Percentiles rank a stretch among this genome's conserved stretches.
phyloP scores from a whole-genome alignment of 2,888 invertebrate species.

The Amblyjoppa proteus region DNA sequence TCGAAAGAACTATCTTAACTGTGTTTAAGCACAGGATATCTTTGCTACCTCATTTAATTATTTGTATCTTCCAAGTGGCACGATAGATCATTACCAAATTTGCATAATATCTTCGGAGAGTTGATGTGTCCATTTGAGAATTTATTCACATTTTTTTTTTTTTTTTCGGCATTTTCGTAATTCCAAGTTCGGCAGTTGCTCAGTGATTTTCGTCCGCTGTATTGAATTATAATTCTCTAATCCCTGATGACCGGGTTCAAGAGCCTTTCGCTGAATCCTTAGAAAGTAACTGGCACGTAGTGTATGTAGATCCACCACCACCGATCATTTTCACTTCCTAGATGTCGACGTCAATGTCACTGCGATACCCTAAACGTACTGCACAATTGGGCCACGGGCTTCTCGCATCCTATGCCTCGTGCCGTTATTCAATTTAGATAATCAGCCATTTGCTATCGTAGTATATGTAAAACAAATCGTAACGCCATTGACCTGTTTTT shows the following conservation, averaged over 20 bases:
- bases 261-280: constrained; percentile 64
- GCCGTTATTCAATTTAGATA: constrained; percentile 55
- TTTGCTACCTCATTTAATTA: too few relatives aligned
- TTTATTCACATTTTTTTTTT: not conserved
- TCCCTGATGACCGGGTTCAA: constrained; percentile 44
- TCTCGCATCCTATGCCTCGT: constrained; percentile 26
- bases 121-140: not conserved
- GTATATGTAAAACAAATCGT: not conserved
- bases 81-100: not conserved
- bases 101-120: not conserved
- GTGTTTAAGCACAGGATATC: too few relatives aligned
- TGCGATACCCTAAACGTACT: constrained; percentile 63
- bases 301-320: constrained; percentile 28
- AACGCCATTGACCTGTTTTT: not conserved
- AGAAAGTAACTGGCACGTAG: constrained; percentile 48
- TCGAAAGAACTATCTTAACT: too few relatives aligned
- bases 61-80: too few relatives aligned
- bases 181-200: constrained; percentile 22
- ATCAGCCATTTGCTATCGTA: not conserved
- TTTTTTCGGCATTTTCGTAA: not conserved
- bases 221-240: constrained; percentile 56
- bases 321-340: constrained; percentile 61
- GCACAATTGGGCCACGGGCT: constrained; percentile 70
- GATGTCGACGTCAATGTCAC: constrained; percentile 64
- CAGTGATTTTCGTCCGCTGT: constrained; percentile 52